These are phyloP conservation scores for Brachyptera risi DNA, from an alignment of 2,888 invertebrate genomes.

Conservation along the genomic window DNA sequence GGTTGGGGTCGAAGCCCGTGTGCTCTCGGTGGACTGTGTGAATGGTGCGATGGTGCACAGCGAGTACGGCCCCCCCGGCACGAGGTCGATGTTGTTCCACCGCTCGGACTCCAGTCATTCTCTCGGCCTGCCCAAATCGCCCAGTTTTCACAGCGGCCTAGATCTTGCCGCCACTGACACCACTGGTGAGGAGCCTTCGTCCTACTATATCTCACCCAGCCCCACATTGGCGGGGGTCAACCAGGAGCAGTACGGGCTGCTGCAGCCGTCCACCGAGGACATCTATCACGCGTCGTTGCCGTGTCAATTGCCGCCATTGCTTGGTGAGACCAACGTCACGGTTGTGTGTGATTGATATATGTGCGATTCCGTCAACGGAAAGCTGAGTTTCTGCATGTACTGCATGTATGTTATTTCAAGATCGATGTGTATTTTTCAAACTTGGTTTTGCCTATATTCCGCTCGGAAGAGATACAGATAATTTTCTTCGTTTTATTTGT, in stretches of 20 bases:
- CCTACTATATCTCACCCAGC: no score
- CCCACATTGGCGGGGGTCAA: slow-evolving; percentile 23
- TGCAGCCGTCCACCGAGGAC: slow-evolving; percentile 37
- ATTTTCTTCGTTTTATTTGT: no score
- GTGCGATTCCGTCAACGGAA: no score
- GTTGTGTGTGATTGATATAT: no score
- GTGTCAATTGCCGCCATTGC: slow-evolving; percentile 34
- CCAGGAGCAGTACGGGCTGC: slow-evolving; percentile 10
- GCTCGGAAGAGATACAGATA: no score
- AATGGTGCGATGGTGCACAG: slow-evolving; percentile 39
- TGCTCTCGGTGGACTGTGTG: no score
- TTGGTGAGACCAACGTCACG: slow-evolving; percentile 35
- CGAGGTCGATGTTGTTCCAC: slow-evolving; percentile 51
- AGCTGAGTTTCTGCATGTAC: no score
- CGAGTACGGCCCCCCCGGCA: slow-evolving; percentile 41
- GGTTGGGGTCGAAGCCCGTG: no score
- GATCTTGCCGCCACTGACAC: slow-evolving; percentile 68
- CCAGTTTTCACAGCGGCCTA: slow-evolving; percentile 82
- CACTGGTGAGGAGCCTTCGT: neutral
- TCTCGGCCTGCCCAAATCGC: slow-evolving; percentile 79
- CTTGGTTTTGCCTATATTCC: no score
- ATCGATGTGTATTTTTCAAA: no score
- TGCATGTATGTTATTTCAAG: no score
- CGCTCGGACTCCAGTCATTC: slow-evolving; percentile 42
- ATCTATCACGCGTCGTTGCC: slow-evolving; percentile 13